Base-by-base conservation (phyloP, 1,140 invertebrate genomes). In the Drosophila repletoides region DNA sequence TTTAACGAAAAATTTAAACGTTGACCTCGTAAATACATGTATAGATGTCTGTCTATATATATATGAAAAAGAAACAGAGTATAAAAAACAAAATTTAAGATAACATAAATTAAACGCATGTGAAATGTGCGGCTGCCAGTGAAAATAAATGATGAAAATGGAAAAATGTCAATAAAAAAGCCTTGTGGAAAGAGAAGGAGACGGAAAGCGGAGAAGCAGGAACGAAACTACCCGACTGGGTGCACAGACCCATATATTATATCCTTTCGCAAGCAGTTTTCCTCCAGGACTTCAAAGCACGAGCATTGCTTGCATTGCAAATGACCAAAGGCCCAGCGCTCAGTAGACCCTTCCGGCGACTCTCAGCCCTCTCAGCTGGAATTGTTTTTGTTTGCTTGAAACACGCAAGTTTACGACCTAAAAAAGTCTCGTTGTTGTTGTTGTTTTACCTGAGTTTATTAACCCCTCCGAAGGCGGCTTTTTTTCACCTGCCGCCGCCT, bases 401-500 rank as follows among this genome's bases (percentile, higher is more conserved):
- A 72, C 84, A 88, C 79, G 84, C 84, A 84, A 88, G 58, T 61
- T 67, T 71, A 76, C 68, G 83, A 72, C 80, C 59, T 56, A 64
- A 56, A 64, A 56, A 61, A 43, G 48, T 51, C 24, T 33, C 43
- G 24, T 34, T 36, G 56, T 24, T 53, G 49, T 40, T 48, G 52
- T 45, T 22, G 24, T 36, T 34, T 55, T 56, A 26, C 21, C 34
- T 24, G 61, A 58, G 79, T 84, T 84, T 84, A 84, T 84, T 84
- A 79, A 84, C 79, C 80, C 75, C 71, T 64, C 61, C 10, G 21
- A 61, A 79, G 72, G 51, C 34, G 45, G 46, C 10, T 34, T 17
- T 43, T 45, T 70, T 80, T 52, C 76, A 81, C 76, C 72, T 83
- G 72, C 76, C 53, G 21, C n/a, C n/a, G n/a, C n/a, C 31, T 21